phyloP scores from a whole-genome alignment of 2,113 vertebrate species.

The Theristicus caerulescens region DNA sequence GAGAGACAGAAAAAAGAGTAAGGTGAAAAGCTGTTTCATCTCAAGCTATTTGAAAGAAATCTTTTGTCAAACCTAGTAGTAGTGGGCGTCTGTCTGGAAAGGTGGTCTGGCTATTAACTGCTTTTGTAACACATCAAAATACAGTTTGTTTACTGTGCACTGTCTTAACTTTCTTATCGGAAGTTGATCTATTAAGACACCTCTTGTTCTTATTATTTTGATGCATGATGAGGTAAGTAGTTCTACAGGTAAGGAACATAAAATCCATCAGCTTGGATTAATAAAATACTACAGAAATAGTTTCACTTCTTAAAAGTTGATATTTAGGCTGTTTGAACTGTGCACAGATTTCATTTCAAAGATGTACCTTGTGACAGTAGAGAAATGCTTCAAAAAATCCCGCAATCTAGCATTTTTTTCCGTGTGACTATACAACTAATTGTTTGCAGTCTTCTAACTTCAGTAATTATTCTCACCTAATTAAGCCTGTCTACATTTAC shows the following conservation, averaged over 20 bases:
- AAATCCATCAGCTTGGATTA: not conserved
- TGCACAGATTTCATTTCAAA: not conserved
- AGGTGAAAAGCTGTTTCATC: not conserved
- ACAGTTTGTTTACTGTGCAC: slow-evolving; percentile 17
- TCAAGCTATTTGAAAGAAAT: not conserved
- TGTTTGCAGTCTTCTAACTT: not conserved
- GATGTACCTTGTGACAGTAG: not conserved
- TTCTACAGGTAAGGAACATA: slow-evolving; percentile 29
- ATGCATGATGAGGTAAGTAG: slow-evolving; percentile 47
- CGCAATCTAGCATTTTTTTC: not conserved
- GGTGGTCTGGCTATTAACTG: not conserved
- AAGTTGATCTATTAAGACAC: not conserved
- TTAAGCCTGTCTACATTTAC: not conserved
- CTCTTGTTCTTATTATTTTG: not conserved
- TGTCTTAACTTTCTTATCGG: slow-evolving; percentile 24
- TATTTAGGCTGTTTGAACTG: not conserved
- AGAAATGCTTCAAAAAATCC: not conserved
- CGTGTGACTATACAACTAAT: not conserved
- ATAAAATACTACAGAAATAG: not conserved
- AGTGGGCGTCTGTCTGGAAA: not conserved
- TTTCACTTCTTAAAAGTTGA: not conserved
- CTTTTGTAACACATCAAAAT: slow-evolving; percentile 34
- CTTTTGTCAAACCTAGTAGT: not conserved
- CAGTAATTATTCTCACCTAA: not conserved
- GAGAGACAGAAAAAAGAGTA: not conserved